Evolutionary conservation across 2,797 vertebrate genomes (phyloP), one percentile per base, ranked within the genome.

Genomic region (Takifugu rubripes): DNA sequence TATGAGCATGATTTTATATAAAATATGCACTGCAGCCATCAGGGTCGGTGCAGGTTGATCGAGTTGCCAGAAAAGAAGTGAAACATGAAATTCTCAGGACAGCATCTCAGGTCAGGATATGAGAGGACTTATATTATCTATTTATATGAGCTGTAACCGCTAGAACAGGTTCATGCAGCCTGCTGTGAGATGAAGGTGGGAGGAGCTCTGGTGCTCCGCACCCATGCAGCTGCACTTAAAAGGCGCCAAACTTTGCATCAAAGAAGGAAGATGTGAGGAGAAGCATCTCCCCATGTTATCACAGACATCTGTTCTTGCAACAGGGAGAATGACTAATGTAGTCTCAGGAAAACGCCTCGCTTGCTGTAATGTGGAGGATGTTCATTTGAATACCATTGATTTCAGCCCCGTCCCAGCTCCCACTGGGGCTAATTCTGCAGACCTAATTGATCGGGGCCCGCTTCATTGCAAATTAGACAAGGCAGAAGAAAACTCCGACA

Each of bases 381-480:
- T 73, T 84, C 73, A 84, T 88, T 87, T 89, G 70, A 84, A 85
- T 79, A 77, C 44, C 68, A 87, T 84, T 85, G 84, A 90, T 89
- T 86, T 79, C 31, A 65, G 61, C 73, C 67, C 25, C 9, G 52
- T 70, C 61, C 52, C 52, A 31, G 29, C 54, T 75, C 84, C 81
- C 79, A 54, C 50, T 59, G 87, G 81, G 78, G 73, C 63, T 72
- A 69, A 79, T 83, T 80, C 75, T 64, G 76, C 74, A 78, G 75
- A 75, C 68, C 64, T 83, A 84, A 84, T 87, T 82, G 80, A 87
- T 85, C 83, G 45, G 54, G 74, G 64, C 67, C 57, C 43, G 75
- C 63, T 77, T 78, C 58, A 59, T 74, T 63, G 60, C 49, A 77
- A 72, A 83, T 81, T 75, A 62, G 66, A 83, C 54, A 64, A 70